phyloP scores from a whole-genome alignment of 2,888 invertebrate species.

The Pseudoips prasinana region DNA sequence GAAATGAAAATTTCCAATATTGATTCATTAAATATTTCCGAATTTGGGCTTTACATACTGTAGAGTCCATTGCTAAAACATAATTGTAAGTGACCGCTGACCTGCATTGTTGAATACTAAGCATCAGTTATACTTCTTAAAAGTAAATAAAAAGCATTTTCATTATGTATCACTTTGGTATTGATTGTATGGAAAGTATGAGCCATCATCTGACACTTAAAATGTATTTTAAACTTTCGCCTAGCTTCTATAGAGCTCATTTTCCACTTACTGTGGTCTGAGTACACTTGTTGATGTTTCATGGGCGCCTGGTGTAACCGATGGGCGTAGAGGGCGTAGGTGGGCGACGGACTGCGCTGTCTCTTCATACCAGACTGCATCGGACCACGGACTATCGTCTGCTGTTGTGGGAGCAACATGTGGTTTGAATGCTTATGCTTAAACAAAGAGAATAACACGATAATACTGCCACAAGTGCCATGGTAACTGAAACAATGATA shows the following conservation, averaged over 20 bases:
- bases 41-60: too few species aligned
- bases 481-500: too few species aligned
- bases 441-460: slow-evolving; percentile 29
- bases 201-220: too few species aligned
- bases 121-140: slow-evolving; percentile 8
- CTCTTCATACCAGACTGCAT: slow-evolving; percentile 74
- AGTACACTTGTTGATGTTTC: slow-evolving; percentile 77
- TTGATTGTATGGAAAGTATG: too few species aligned
- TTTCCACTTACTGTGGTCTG: slow-evolving; percentile 83
- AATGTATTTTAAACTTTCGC: too few species aligned
- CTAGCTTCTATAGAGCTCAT: not conserved
- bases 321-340: slow-evolving; percentile 69
- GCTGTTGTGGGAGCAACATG: slow-evolving; percentile 58
- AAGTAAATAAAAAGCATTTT: too few species aligned
- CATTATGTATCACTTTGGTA: too few species aligned
- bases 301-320: slow-evolving; percentile 67
- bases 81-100: slow-evolving; percentile 14
- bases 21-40: too few species aligned
- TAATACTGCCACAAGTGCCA: slow-evolving; percentile 27
- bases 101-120: slow-evolving; percentile 29
- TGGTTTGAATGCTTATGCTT: slow-evolving; percentile 53
- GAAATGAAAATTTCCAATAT: too few species aligned
- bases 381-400: slow-evolving; percentile 67
- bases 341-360: slow-evolving; percentile 82
- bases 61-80: slow-evolving; percentile 5